Percentiles rank a stretch among this genome's conserved stretches.
Evolutionary conservation across 2,113 vertebrate species (phyloP).

Genomic region (Fulica atra): DNA sequence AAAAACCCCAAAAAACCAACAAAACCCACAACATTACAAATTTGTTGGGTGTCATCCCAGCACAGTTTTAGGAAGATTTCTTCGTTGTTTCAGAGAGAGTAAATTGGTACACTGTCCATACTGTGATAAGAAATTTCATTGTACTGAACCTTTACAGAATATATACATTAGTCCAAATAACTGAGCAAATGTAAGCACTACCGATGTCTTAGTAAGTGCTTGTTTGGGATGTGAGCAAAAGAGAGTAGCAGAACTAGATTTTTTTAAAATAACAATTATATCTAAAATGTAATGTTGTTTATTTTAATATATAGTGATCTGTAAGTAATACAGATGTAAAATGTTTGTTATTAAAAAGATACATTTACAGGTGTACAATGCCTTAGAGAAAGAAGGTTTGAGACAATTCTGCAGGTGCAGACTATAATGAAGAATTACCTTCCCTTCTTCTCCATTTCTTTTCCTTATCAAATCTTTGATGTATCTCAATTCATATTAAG

Average conservation of each 20-base stretch:
- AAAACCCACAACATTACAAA: background rate
- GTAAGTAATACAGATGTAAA: conserved; percentile 46
- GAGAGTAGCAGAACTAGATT: background rate
- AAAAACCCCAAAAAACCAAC: too few species aligned
- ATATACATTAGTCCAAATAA: background rate
- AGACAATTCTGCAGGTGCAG: conserved; percentile 61
- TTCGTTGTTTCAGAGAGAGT: background rate
- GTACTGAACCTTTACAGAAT: background rate
- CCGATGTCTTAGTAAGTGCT: background rate
- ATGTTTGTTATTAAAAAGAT: conserved; percentile 53
- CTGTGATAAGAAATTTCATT: background rate
- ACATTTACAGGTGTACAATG: conserved; percentile 58
- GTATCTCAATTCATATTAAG: conserved; percentile 49
- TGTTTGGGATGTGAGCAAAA: background rate
- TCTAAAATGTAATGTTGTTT: background rate
- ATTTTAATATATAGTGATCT: conserved; percentile 5
- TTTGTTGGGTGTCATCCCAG: background rate
- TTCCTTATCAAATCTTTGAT: conserved; percentile 54
- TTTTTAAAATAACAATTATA: background rate
- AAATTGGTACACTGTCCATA: background rate
- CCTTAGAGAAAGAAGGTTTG: conserved; percentile 36
- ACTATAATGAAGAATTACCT: conserved; percentile 52
- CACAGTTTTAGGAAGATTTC: background rate
- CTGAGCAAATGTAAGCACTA: background rate
- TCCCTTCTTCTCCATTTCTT: conserved; percentile 55